Conservation (phyloP, 2,888 invertebrate species). For the Chymomyza caudatula region DNA sequence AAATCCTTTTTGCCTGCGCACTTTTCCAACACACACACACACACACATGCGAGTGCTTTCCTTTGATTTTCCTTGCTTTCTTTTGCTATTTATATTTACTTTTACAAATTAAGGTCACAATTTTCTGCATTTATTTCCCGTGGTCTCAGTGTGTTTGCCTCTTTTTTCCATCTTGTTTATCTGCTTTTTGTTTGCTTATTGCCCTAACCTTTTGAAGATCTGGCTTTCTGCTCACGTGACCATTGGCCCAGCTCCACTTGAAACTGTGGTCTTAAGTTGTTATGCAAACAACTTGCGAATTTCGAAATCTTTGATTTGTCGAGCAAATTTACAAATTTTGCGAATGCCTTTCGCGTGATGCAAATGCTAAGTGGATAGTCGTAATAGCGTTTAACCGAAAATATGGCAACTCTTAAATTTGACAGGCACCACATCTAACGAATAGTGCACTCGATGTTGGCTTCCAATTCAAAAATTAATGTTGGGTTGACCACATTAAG, state of each 20-base stretch:
- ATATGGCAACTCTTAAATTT: too few relatives aligned
- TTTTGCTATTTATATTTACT: conserved; percentile 62
- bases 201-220: conserved; percentile 69
- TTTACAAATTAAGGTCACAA: conserved; percentile 76
- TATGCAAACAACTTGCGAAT: conserved; percentile 69
- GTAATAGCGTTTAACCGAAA: background rate
- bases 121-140: conserved; percentile 45
- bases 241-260: conserved; percentile 31
- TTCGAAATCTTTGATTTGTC: conserved; percentile 59
- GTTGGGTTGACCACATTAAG: too few relatives aligned
- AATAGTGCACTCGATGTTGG: too few relatives aligned
- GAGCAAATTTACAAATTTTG: conserved; percentile 23
- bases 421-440: too few relatives aligned
- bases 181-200: conserved; percentile 49
- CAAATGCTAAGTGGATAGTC: conserved; percentile 11
- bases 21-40: conserved; percentile 9
- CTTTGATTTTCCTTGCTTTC: conserved; percentile 21
- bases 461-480: too few relatives aligned
- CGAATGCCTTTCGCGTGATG: background rate
- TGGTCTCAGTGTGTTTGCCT: conserved; percentile 21
- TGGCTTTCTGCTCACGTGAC: conserved; percentile 61
- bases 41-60: conserved; percentile 12
- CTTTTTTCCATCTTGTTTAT: conserved; percentile 31
- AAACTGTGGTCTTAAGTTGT: conserved; percentile 36
- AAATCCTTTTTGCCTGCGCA: conserved; percentile 66